Conservation (phyloP, 2,113 vertebrate genomes). For the Dryoscopus gambensis region DNA sequence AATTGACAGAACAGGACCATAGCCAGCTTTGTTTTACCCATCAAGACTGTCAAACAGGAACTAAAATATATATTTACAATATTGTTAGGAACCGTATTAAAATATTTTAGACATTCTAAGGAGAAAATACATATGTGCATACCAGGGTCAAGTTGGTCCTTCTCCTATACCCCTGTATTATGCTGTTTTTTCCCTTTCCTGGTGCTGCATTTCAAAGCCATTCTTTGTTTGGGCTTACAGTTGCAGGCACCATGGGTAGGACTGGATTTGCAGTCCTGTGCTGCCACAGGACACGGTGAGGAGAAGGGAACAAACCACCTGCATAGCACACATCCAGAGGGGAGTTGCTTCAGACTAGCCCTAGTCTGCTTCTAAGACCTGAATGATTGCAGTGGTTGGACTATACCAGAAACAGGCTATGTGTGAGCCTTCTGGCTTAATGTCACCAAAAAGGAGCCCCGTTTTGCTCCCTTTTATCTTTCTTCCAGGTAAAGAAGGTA, state of each 20-base stretch:
- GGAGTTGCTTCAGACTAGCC: background rate
- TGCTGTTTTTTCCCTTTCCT: background rate
- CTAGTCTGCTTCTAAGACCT: background rate
- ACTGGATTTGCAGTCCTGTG: background rate
- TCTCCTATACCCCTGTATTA: rapidly evolving
- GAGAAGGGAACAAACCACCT: rapidly evolving
- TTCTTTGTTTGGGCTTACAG: background rate
- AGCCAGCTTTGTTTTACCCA: background rate
- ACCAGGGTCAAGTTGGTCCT: background rate
- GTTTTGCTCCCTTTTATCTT: rapidly evolving
- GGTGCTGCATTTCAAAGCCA: background rate
- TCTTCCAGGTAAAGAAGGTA: background rate
- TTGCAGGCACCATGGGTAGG: background rate
- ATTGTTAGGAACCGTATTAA: background rate
- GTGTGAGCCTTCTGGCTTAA: background rate
- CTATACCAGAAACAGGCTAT: background rate
- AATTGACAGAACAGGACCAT: background rate
- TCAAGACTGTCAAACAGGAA: background rate
- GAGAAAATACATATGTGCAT: background rate
- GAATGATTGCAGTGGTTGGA: background rate
- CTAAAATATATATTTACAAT: background rate
- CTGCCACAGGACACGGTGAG: background rate
- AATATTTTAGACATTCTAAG: background rate
- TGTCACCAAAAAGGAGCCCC: rapidly evolving
- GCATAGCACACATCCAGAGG: background rate